These are phyloP conservation scores for Diarsia dahlii DNA, from an alignment of 2,888 invertebrate species.

Conservation along the genomic window DNA sequence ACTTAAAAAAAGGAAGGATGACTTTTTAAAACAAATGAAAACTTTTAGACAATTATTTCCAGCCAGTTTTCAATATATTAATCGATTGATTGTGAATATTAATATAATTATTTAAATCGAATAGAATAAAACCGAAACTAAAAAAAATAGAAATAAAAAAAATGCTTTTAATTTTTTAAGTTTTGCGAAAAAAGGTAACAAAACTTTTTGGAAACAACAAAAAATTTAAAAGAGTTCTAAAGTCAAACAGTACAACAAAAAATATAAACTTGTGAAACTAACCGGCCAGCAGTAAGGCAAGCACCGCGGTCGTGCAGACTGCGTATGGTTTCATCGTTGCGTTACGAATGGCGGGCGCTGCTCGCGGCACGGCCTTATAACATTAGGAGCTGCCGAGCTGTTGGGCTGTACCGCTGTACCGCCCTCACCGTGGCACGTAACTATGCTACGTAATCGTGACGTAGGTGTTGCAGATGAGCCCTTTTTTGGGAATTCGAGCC, in stretches of 20 bases:
- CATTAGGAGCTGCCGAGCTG: conserved; percentile 67
- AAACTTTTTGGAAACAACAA: not conserved
- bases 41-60: not conserved
- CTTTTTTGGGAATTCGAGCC: conserved; percentile 26
- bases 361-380: conserved; percentile 79
- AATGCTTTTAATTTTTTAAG: not conserved
- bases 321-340: conserved; percentile 81
- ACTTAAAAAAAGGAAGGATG: not conserved
- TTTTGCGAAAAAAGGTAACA: not conserved
- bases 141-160: not conserved
- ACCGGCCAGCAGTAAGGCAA: conserved; percentile 84
- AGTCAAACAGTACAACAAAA: conserved; percentile 42
- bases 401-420: conserved; percentile 76
- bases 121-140: not conserved
- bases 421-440: conserved; percentile 73
- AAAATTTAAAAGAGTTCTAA: not conserved
- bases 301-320: conserved; percentile 76
- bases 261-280: conserved; percentile 68
- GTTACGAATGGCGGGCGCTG: conserved; percentile 78
- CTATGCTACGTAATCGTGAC: conserved; percentile 51
- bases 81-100: not conserved
- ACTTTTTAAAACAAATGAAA: conserved; percentile 24
- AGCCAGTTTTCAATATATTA: conserved; percentile 23
- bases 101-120: not conserved
- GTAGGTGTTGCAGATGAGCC: conserved; percentile 36